phyloP scores from a whole-genome alignment of 2,797 vertebrate genomes.

The Euthynnus affinis region DNA sequence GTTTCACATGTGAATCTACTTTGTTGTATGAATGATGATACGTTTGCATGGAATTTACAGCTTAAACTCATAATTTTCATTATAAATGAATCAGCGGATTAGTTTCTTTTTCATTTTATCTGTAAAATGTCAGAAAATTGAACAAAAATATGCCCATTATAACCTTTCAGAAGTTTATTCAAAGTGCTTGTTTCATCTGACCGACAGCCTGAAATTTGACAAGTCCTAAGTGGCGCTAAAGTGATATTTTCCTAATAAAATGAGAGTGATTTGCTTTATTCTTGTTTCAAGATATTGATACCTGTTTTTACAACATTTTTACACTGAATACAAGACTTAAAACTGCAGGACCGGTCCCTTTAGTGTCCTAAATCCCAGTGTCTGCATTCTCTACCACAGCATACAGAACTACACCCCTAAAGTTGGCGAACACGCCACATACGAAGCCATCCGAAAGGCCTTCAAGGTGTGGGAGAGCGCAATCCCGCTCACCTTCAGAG shows the following conservation, averaged over 20 bases:
- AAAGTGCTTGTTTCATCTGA: too few species aligned
- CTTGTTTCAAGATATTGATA: background rate
- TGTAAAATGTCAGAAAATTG: too few species aligned
- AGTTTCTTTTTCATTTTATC: too few species aligned
- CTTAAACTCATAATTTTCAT: too few species aligned
- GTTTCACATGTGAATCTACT: background rate
- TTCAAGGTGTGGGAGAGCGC: slow-evolving; percentile 91
- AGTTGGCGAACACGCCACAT: slow-evolving; percentile 89
- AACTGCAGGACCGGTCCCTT: background rate
- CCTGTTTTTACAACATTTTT: background rate
- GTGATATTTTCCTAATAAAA: background rate
- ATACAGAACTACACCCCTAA: slow-evolving; percentile 96
- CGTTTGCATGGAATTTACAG: background rate
- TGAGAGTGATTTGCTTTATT: background rate
- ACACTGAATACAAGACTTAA: background rate
- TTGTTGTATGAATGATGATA: background rate
- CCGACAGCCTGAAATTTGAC: too few species aligned
- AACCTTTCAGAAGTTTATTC: too few species aligned
- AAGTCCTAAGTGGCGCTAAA: too few species aligned
- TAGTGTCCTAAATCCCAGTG: background rate
- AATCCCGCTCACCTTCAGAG: slow-evolving; percentile 90
- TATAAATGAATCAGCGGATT: too few species aligned
- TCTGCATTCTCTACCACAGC: slow-evolving; percentile 72
- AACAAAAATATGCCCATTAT: too few species aligned
- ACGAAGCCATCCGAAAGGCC: slow-evolving; percentile 90